A percentile compares a stretch with the other conserved stretches of the same genome.
Conservation (phyloP, 2,797 vertebrate species). For the Myotis findleyi region DNA sequence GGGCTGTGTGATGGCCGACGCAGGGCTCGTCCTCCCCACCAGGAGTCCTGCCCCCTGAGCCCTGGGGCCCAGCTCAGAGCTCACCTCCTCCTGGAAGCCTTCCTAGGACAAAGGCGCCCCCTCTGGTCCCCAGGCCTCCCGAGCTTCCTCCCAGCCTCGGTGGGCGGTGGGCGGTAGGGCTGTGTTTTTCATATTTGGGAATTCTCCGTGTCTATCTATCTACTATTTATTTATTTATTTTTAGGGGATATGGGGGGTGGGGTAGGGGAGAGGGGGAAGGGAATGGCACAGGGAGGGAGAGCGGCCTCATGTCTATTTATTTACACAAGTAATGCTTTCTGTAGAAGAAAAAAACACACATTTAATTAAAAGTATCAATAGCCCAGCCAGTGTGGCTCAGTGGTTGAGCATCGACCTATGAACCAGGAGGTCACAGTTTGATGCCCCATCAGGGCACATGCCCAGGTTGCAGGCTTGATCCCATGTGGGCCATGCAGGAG, state of each 20-base stretch:
- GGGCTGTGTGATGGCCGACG: background rate
- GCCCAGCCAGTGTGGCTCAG: no score
- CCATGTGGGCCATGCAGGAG: no score
- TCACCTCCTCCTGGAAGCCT: background rate
- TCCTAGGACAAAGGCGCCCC: background rate
- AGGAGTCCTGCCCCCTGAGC: fast-evolving
- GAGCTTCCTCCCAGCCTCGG: background rate
- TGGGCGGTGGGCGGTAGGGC: no score
- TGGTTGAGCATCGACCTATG: no score
- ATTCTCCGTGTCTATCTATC: background rate
- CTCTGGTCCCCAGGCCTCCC: no score
- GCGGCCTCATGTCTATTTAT: background rate
- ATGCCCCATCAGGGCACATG: no score
- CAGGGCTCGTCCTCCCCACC: fast-evolving
- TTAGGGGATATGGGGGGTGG: no score
- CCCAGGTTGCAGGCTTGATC: no score
- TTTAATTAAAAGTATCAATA: background rate
- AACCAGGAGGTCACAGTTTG: no score
- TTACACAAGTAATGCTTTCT: constrained; percentile 34
- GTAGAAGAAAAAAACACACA: background rate
- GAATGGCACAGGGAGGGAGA: no score
- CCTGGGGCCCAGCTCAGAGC: background rate
- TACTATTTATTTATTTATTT: no score
- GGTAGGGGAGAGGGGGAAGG: no score
- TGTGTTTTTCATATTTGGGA: background rate